phyloP scores from a whole-genome alignment of 2,888 invertebrate species.

The Zaprionus obscuricornis region DNA sequence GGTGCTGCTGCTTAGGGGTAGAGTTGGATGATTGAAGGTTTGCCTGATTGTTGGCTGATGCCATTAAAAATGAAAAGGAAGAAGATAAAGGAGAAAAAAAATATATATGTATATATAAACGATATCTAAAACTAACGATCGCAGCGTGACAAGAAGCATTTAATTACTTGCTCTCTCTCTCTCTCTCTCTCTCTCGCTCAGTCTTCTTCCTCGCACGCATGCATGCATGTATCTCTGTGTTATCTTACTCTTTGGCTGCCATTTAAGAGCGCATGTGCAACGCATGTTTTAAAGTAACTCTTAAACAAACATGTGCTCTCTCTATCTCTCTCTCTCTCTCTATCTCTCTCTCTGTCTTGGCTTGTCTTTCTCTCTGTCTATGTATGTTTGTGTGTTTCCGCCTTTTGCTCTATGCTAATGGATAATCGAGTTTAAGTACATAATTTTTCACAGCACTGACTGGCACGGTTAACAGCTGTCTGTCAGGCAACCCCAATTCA shows the following conservation, averaged over 20 bases:
- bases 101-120: slow-evolving; percentile 21
- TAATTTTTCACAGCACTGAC: slow-evolving; percentile 24
- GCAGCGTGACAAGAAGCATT: slow-evolving; percentile 51
- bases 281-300: slow-evolving; percentile 1
- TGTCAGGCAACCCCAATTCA: background rate
- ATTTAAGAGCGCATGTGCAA: slow-evolving; percentile 27
- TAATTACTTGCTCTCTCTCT: slow-evolving; percentile 23
- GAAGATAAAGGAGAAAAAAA: no score
- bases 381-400: background rate
- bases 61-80: no score
- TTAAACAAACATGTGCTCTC: background rate
- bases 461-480: slow-evolving; percentile 44
- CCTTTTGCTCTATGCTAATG: no score
- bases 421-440: slow-evolving; percentile 12
- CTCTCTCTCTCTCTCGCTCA: no score
- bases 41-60: no score
- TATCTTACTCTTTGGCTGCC: slow-evolving; percentile 1
- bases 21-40: no score
- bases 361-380: background rate
- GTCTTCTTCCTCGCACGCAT: background rate
- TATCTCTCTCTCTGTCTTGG: background rate
- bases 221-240: no score
- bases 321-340: background rate
- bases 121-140: slow-evolving; percentile 43
- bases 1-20: no score